Percentiles rank a stretch among this genome's conserved stretches.
These are phyloP conservation scores for Cryptus viduatorius DNA, from an alignment of 2,888 invertebrate species.

Conservation along the genomic window DNA sequence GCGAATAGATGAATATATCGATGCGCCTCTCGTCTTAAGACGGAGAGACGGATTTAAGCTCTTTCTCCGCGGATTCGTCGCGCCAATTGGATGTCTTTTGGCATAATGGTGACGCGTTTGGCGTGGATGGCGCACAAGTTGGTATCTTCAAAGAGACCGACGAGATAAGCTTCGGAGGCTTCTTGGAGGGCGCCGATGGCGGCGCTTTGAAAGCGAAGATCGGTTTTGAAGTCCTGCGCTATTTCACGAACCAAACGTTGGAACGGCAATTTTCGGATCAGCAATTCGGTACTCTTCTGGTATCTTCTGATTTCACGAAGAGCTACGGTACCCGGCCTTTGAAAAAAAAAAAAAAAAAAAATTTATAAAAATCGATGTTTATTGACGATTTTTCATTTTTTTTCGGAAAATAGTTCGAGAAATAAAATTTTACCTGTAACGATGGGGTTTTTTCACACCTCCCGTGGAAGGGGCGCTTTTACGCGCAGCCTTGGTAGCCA, in stretches of 20 bases:
- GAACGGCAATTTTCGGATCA: constrained; percentile 98
- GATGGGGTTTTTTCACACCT: constrained; percentile 97
- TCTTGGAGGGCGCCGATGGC: constrained; percentile 97
- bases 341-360: constrained; percentile 19
- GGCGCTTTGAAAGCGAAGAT: constrained; percentile 97
- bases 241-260: constrained; percentile 98
- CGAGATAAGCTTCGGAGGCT: constrained; percentile 96
- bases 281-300: constrained; percentile 97
- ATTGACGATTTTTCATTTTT: not conserved
- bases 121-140: constrained; percentile 99
- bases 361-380: constrained; percentile 8
- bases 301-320: constrained; percentile 98
- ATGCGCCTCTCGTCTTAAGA: constrained; percentile 31
- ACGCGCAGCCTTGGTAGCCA: constrained; percentile 93
- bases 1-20: constrained; percentile 67
- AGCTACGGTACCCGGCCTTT: constrained; percentile 96
- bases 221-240: constrained; percentile 98
- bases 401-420: not conserved
- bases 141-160: constrained; percentile 98
- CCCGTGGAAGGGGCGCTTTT: constrained; percentile 97
- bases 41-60: constrained; percentile 88
- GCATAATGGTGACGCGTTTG: constrained; percentile 99
- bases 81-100: constrained; percentile 98
- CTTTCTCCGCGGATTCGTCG: constrained; percentile 98
- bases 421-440: constrained; percentile 87